Evolutionary conservation across 2,113 vertebrate species (phyloP), one percentile per base, ranked within the genome.

Genomic region (Rhynchopsitta pachyrhyncha): DNA sequence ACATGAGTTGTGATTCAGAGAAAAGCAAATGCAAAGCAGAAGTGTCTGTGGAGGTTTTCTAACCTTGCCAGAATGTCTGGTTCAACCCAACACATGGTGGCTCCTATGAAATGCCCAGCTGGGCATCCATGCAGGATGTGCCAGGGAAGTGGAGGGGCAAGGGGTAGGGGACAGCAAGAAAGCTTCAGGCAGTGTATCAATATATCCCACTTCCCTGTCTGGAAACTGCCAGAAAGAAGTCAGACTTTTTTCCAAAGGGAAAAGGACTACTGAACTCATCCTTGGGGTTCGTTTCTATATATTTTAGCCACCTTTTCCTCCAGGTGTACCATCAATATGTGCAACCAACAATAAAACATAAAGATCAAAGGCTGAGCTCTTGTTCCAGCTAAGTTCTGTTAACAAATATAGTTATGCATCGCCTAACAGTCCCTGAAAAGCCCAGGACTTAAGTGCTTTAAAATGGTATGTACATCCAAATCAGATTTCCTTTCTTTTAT

Each of bases 161-260:
- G 52, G 23, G 13, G 13, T 28, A 33, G 49, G 44, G 60, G 70
- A 35, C 7, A 57, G 73, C 67, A 71, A 37, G 18, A 79, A n/a
- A 67, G 49, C 59, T 89, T 59, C 12, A 23, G 69, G 73, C 22
- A 39, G 47, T 4, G 71, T 24, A 49, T 29, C 27, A 52, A 27
- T 70, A 93, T 33, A 86, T 20, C 35, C 10, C 29, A 39, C 73
- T 35, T 5, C 47, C 19, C 60, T 92, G 29, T 39, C 78, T 67
- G 70, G 68, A 74, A 81, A 69, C 16, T 74, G 62, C 25, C 64
- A 83, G 79, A 90, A 90, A 67, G 52, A 70, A 91, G 67, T 35
- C 69, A 91, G 53, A 66, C 15, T 74, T 49, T 60, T 62, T 55
- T 77, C 25, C 59, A 77, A 77, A 31, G 33, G 73, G 42, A 63